Base-by-base conservation (phyloP, 1,140 invertebrate species). In the Drosophila sturtevanti region DNA sequence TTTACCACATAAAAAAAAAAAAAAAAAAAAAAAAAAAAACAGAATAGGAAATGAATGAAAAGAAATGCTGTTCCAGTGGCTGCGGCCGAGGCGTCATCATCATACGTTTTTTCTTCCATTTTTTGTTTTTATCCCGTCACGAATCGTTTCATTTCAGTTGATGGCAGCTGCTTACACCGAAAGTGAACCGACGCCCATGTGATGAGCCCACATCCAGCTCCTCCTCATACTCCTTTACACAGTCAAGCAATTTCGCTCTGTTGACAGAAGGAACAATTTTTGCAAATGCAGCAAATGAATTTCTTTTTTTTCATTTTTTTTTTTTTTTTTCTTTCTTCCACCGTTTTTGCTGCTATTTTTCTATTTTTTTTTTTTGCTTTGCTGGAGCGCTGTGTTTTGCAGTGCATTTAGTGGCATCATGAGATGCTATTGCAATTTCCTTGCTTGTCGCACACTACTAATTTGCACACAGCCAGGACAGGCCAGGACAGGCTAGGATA, bases 381-480 rank as follows among this genome's bases (percentile, higher is more conserved):
- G 51, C 27, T 21, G 60, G 38, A 16, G 6, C 68, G 59, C 69
- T 51, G 70, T 66, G 71, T 66, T 67, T 68, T 78, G 75, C 68
- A 66, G 63, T 77, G 71, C 84, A 89, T 89, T 89, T 89, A 89
- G 85, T 89, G 85, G 85, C 85, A 89, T 90, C 85, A 89, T 89
- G 85, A 86, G 82, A 89, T 85, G 85, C 80, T 89, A 89, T 87
- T 89, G 85, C 85, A 89, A 89, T 89, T 89, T 89, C 85, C 85
- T 84, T 89, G 80, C 77, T 89, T 89, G 85, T 89, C 85, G 86
- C 85, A 89, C 80, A 84, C 54, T 89, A 89, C 85, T 89, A 89
- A 89, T 89, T 89, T 86, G 84, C 84, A 80, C 69, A 54, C 63
- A 80, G 76, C 52, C 68, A 64, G 72, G 72, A 56, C 61, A 74